Evolutionary conservation across 2,888 invertebrate genomes (phyloP).

Genomic region (Cheilosia urbana): DNA sequence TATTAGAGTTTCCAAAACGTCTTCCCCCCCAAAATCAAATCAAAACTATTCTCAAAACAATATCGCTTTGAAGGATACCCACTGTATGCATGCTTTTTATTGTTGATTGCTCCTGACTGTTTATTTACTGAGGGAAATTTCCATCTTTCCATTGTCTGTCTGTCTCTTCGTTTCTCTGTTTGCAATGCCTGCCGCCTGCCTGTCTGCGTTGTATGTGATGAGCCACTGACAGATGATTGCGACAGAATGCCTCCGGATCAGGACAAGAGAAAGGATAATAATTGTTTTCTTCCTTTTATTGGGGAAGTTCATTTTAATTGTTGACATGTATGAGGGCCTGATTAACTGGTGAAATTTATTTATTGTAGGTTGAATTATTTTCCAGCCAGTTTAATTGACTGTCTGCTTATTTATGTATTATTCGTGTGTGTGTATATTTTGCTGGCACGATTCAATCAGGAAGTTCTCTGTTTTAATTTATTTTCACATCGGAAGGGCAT

Average conservation of each 20-base stretch:
- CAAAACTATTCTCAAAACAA: too few species aligned
- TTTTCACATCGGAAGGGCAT: neutral
- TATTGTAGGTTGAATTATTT: constrained; percentile 45
- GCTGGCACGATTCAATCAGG: constrained; percentile 58
- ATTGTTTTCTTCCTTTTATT: constrained; percentile 67
- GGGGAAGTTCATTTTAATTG: constrained; percentile 73
- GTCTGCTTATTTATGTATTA: constrained; percentile 21
- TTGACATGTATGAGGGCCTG: constrained; percentile 72
- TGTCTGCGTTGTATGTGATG: constrained; percentile 31
- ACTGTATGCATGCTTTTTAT: constrained; percentile 55
- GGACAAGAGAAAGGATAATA: constrained; percentile 57
- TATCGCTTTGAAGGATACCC: too few species aligned
- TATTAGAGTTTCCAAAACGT: too few species aligned
- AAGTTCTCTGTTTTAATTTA: constrained; percentile 1
- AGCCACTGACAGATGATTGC: constrained; percentile 67
- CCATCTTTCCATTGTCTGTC: constrained; percentile 64
- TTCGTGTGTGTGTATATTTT: neutral
- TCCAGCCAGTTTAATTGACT: constrained; percentile 52
- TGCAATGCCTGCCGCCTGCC: neutral
- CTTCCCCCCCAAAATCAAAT: too few species aligned
- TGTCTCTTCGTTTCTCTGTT: constrained; percentile 16
- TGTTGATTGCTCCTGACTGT: constrained; percentile 71
- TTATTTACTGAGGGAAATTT: constrained; percentile 68
- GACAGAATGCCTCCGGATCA: constrained; percentile 47
- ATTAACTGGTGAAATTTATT: constrained; percentile 70